Base-by-base conservation (phyloP, 2,797 vertebrate species). In the Bufotes viridis region DNA sequence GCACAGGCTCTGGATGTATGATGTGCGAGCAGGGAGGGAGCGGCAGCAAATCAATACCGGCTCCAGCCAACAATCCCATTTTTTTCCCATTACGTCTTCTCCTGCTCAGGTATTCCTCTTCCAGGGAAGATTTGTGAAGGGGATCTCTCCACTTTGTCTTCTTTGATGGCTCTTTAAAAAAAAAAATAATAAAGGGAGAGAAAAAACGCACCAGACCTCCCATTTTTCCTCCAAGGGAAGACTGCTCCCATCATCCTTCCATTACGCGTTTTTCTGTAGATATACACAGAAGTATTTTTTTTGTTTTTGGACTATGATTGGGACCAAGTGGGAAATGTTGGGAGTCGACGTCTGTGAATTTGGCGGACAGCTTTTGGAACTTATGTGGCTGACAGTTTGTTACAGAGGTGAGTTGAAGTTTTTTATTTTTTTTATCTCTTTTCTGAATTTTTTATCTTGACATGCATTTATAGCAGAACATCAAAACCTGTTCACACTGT, bases 341-440 rank as follows among this genome's bases (percentile, higher is more conserved):
- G 97, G 96, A 92, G 92, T 97, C 95, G 97, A 97, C 87, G 95
- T 96, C 90, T 98, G 97, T 91, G 97, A 97, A 95, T 96, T 97
- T 91, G 97, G 97, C n/a, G 93, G 94, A 90, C 96, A 96, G 90
- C 89, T 94, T 90, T 92, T 98, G 91, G 97, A 98, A 92, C 96
- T 98, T 94, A 95, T 98, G 91, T 97, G 97, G 96, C 92, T 97
- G 90, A 96, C 96, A 78, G 93, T 97, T 87, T 98, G 97, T 94
- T 97, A 98, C 93, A 95, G 95, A 97, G 97, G 97, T 98, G 96
- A 98, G 97, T 87, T 53, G n/a, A 14, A 6, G 3, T 42, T 42
- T 42, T 3, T 57, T 34, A 1, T 34, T 57, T 12, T 57, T 57
- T 1, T 12, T 15, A 14, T 57, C 2, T 57, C 3, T 57, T 57